These are phyloP conservation scores for Nymphalis polychloros DNA, from an alignment of 2,888 invertebrate genomes.

Conservation along the genomic window DNA sequence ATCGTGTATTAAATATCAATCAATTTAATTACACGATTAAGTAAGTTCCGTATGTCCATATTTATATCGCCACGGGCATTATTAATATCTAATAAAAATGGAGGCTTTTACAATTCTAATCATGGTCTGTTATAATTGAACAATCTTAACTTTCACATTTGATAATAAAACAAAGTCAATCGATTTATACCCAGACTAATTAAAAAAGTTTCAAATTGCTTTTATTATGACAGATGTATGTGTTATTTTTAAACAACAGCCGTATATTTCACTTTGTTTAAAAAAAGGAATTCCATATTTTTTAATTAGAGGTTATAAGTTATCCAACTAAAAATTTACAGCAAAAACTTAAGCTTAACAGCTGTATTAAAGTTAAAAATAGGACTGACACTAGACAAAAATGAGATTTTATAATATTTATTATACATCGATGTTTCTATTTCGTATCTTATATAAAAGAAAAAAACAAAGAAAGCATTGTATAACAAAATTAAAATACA, in stretches of 20 bases:
- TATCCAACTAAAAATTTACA: not conserved
- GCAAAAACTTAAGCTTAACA: slow-evolving; percentile 23
- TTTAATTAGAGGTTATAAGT: slow-evolving; percentile 15
- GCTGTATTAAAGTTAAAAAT: slow-evolving; percentile 24
- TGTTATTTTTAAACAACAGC: slow-evolving; percentile 21
- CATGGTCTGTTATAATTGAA: slow-evolving; percentile 16
- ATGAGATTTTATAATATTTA: not conserved
- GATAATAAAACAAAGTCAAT: not conserved
- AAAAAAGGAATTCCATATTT: slow-evolving; percentile 5
- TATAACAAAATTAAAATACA: slow-evolving; percentile 12
- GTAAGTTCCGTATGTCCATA: slow-evolving; percentile 9
- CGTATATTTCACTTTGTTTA: not conserved
- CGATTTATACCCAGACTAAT: not conserved
- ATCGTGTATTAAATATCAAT: slow-evolving; percentile 1
- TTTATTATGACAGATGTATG: slow-evolving; percentile 18
- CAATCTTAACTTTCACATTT: slow-evolving; percentile 21
- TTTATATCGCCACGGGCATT: slow-evolving; percentile 15
- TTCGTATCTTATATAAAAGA: not conserved
- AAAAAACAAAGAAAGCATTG: not conserved
- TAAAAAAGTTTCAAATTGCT: not conserved
- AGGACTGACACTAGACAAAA: not conserved
- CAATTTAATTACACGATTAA: not conserved
- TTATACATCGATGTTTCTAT: slow-evolving; percentile 9
- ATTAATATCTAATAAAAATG: slow-evolving; percentile 15
- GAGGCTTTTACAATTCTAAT: slow-evolving; percentile 16